Evolutionary conservation across 2,888 invertebrate species (phyloP), one percentile per base, ranked within the genome.

Genomic region (Dermolepida albohirtum): DNA sequence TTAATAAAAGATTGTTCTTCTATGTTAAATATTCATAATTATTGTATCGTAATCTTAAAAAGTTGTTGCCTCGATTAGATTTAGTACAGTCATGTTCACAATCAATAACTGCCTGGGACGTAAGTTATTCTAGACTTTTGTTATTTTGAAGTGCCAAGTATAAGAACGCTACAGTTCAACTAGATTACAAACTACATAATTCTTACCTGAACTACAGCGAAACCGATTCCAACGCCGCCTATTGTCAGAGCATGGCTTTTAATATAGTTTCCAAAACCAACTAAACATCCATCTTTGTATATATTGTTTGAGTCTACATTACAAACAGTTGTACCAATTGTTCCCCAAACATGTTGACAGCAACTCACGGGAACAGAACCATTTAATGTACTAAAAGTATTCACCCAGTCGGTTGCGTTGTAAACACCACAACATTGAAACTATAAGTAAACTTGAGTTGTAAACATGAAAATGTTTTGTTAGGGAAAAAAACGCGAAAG

Each of bases 121-220:
- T n/a, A n/a, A n/a, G n/a, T n/a, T 22, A 22, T 22, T 22, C 22
- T n/a, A n/a, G n/a, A n/a, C 22, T 22, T 4, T 22, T 22, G 22
- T 22, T 22, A 43, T 43, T 12, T 43, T 11, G 43, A 43, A 12
- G 11, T 11, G 12, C 11, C 6, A 43, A 43, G 5, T 11, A 43
- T 14, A 5, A 22, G 4, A 22, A 1, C 49, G 22, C 49, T 1
- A 4, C 49, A 16, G 5, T 49, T 16, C 16, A 50, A 17, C 50
- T 62, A 29, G 29, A 40, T 34, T 39, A 17, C 17, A n/a, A 6
- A 17, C 7, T 43, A 1, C 8, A 59, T 43, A 55, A 22, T 51
- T 22, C 43, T 81, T 83, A 96, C 95, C 91, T 97, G 96, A 69
- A 96, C 87, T 72, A 93, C 86, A 66, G 95, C 95, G 52, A 97